phyloP scores from a whole-genome alignment of 2,113 vertebrate species.

The Thomomys bottae region DNA sequence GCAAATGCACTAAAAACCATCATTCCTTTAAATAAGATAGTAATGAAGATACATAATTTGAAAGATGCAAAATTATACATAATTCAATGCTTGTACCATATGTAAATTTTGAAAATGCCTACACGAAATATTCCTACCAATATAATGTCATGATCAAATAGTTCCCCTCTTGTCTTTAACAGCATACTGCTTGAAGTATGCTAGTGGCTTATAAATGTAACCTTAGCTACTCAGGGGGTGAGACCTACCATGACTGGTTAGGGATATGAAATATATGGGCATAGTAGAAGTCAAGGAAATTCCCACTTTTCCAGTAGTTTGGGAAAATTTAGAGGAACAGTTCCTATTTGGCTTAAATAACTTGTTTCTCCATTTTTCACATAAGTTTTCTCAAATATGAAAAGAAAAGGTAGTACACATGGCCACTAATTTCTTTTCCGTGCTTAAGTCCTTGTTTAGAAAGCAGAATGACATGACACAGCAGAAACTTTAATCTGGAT shows the following conservation, averaged over 20 bases:
- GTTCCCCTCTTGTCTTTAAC: background rate
- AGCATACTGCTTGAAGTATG: too few species aligned
- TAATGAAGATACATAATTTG: background rate
- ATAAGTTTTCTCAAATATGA: background rate
- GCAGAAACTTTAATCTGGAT: background rate
- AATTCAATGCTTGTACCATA: background rate
- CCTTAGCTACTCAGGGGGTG: too few species aligned
- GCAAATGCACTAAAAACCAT: background rate
- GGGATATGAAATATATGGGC: background rate
- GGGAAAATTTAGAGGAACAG: background rate
- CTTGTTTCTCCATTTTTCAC: background rate
- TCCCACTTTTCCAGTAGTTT: background rate
- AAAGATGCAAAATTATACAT: background rate
- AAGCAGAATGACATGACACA: slow-evolving; percentile 36
- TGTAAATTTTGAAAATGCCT: background rate
- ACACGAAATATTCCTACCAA: background rate
- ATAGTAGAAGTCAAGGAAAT: background rate
- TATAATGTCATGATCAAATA: background rate
- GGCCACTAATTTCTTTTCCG: slow-evolving; percentile 8
- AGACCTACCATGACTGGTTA: too few species aligned
- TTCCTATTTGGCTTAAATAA: background rate
- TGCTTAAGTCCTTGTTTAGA: slow-evolving; percentile 7
- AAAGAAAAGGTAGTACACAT: background rate
- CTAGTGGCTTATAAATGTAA: too few species aligned
- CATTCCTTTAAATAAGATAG: background rate